Base-by-base conservation (phyloP, 1,140 invertebrate genomes). In the Chrysoperla carnea region DNA sequence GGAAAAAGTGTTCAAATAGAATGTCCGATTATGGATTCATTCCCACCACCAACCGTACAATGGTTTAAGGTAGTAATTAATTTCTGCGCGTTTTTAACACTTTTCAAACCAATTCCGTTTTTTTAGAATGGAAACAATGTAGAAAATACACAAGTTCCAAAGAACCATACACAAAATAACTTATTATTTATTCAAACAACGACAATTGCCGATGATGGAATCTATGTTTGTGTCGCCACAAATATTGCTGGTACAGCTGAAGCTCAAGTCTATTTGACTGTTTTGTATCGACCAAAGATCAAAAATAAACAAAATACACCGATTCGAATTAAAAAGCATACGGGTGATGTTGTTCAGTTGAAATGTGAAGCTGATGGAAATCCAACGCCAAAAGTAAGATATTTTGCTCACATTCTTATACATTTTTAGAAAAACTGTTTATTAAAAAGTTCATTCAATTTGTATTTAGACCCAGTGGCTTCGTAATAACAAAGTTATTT, bases 321-420 rank as follows among this genome's bases (percentile, higher is more conserved):
- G 31, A 33, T 11, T 11, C 43, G 12, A 36, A 27, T 36, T n/a
- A 7, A 5, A 41, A 14, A 43, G 6, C 14, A 5, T 36, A 29
- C 11, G 27, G 9, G 37, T 13, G 39, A 40, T 29, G 15, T 15
- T 36, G 40, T 57, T 0, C 45, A 49, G 6, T 52, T 60, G 14
- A 42, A 49, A 9, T 29, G 44, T 14, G 49, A 50, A 11, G 17
- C 29, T 9, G 13, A 27, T 13, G 27, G 46, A 46, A 36, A 51
- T 61, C 68, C 8, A 46, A 53, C 35, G 76, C 72, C 53, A 42
- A 51, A 28, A 72, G 68, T 42, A 41, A 36, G 41, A 4, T n/a
- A 6, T 13, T 23, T 23, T n/a, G n/a, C n/a, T n/a, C n/a, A n/a
- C n/a, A n/a, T n/a, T n/a, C n/a, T n/a, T n/a, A n/a, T n/a, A n/a